These are phyloP conservation scores for Sternarchorhynchus goeldii DNA, from an alignment of 2,797 vertebrate species.

Conservation along the genomic window DNA sequence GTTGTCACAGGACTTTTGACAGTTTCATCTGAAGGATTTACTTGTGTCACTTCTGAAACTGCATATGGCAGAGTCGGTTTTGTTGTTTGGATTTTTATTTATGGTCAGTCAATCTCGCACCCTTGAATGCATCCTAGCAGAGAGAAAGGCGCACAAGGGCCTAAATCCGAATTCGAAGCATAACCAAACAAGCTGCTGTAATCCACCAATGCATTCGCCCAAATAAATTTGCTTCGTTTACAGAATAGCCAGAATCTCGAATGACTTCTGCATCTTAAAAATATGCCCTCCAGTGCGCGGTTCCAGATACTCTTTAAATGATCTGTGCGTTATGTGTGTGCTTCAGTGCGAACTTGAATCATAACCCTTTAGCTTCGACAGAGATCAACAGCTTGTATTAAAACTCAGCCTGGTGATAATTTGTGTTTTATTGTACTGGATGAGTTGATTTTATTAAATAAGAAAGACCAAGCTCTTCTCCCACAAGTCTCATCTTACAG, in stretches of 20 bases:
- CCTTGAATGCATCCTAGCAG: background rate
- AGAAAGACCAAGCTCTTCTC: slow-evolving; percentile 40
- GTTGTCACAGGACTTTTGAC: background rate
- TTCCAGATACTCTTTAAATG: slow-evolving; percentile 57
- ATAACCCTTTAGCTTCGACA: slow-evolving; percentile 56
- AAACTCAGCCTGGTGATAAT: slow-evolving; percentile 55
- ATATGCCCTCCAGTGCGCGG: slow-evolving; percentile 41
- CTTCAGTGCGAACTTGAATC: slow-evolving; percentile 64
- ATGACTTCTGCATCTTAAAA: slow-evolving; percentile 32
- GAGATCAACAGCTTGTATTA: slow-evolving; percentile 61
- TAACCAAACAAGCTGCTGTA: slow-evolving; percentile 18
- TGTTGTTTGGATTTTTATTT: background rate
- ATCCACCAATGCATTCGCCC: background rate
- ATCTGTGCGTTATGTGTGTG: slow-evolving; percentile 21
- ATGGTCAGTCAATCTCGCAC: background rate
- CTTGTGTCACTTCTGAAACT: background rate
- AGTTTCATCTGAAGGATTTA: background rate
- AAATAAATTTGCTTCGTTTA: slow-evolving; percentile 4
- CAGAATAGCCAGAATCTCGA: slow-evolving; percentile 13
- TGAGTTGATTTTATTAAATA: slow-evolving; percentile 46
- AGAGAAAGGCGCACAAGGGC: background rate
- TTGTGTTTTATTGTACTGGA: slow-evolving; percentile 49
- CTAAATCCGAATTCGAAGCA: background rate
- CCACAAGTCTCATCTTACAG: slow-evolving; percentile 57
- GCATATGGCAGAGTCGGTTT: background rate